Evolutionary conservation across 2,888 invertebrate genomes (phyloP), one percentile per base, ranked within the genome.

Genomic region (Seira sanloemensis): DNA sequence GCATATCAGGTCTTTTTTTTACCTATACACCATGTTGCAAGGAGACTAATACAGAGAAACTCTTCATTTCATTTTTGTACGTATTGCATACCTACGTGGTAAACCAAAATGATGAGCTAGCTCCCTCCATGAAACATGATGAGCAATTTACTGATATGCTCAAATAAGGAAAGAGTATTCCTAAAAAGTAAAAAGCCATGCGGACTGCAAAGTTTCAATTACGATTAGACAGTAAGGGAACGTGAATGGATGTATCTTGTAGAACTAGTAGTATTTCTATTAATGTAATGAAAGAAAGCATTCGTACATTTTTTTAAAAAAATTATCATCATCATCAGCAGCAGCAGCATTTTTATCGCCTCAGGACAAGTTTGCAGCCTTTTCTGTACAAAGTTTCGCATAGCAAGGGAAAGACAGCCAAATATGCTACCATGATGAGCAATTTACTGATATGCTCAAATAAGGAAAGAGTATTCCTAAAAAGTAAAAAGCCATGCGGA

Each of bases 311-410:
- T n/a, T n/a, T 2, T 50, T 50, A 50, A 50, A 50, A 18, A 2
- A 12, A 50, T 50, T 18, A 50, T 50, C 50, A 50, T 50, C 50
- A 50, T 7, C 50, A 7, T 50, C 50, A 7, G 16, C 16, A n/a
- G 37, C n/a, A n/a, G 16, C 50, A n/a, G n/a, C 50, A n/a, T 50
- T 50, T 68, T 74, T 80, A 74, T 80, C 58, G 74, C 80, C 80
- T 72, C 66, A 67, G 80, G 80, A 80, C 80, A 80, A 67, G 75
- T 80, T 80, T 74, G 66, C 26, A 65, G 18, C 73, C 58, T 18
- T 62, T 73, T 73, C 58, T 73, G n/a, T n/a, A n/a, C n/a, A n/a
- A n/a, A n/a, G n/a, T n/a, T n/a, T n/a, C n/a, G n/a, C n/a, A n/a
- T n/a, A n/a, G n/a, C n/a, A n/a, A n/a, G n/a, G n/a, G n/a, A n/a